Base-by-base conservation (phyloP, 2,113 vertebrate species). In the Clupea harengus region DNA sequence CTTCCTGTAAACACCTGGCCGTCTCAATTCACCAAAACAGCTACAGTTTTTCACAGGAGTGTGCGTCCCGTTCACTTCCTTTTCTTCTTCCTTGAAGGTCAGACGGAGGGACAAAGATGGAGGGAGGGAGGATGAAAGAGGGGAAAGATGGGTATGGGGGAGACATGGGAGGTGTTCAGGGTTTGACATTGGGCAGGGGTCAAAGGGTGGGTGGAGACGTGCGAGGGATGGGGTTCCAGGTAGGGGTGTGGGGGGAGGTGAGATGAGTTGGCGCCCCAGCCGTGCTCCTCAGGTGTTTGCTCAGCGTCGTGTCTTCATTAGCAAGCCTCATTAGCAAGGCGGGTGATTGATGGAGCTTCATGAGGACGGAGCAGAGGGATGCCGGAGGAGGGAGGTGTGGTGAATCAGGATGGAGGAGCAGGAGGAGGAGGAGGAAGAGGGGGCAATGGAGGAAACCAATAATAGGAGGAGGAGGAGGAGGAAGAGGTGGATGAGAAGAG, bases 331-430 rank as follows among this genome's bases (percentile, higher is more conserved):
- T 95, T 95, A 92, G 90, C 91, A 88, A 90, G 11, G 89, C 91
- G 91, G 91, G 92, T 93, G 94, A 93, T 94, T 93, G 93, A 95
- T 92, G 93, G 91, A 89, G 90, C 93, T 92, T n/a, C 47, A 64
- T 83, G 91, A 92, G 92, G 92, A 93, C 91, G 91, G 52, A 54
- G 15, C 52, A 54, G 17, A 54, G 52, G 52, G 52, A 54, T 13
- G 52, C 52, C 2, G 2, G 17, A 4, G 4, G 47, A 49, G 6
- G 47, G 82, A 86, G 46, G 1, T 32, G 2, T 25, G 60, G 85
- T 91, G 81, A 50, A 67, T 80, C 10, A 64, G 6, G 64, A 32
- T 28, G 64, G n/a, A 72, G 25, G 64, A 28, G 28, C 22, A 6
- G 25, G n/a, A 67, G 6, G n/a, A n/a, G n/a, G 60, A 67, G 52